Conservation (phyloP, 2,797 vertebrate genomes). For the Fistularia commersonii region DNA sequence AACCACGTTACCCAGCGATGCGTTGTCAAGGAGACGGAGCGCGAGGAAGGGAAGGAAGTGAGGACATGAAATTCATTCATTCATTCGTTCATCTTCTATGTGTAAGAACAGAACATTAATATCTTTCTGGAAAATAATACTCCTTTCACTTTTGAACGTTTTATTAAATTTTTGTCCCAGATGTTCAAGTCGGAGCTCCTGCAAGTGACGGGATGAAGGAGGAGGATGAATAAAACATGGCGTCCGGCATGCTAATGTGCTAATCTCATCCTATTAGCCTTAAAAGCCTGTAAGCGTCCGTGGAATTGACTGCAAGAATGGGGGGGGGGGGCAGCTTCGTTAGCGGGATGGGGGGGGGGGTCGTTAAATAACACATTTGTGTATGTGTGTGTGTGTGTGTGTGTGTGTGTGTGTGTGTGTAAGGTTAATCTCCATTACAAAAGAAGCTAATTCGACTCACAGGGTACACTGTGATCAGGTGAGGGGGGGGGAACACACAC, state of each 20-base stretch:
- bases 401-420: constrained; percentile 3
- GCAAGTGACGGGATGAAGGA: constrained; percentile 67
- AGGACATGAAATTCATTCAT: no score
- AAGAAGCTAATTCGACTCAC: constrained; percentile 43
- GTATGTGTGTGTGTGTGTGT: no score
- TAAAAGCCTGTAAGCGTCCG: constrained; percentile 61
- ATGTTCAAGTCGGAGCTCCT: constrained; percentile 58
- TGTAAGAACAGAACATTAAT: no score
- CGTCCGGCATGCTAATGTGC: constrained; percentile 72
- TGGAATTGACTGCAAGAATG: no score
- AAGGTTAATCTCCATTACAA: constrained; percentile 69
- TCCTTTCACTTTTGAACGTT: no score
- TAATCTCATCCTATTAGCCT: constrained; percentile 73
- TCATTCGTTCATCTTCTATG: no score
- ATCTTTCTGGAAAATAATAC: no score
- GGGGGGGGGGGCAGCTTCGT: no score
- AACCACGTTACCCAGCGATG: no score
- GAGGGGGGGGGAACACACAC: constrained; percentile 11
- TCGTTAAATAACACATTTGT: constrained; percentile 54
- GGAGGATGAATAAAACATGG: no score
- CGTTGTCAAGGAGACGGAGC: background rate
- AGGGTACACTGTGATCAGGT: constrained; percentile 17
- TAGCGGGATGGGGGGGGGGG: constrained; percentile 27
- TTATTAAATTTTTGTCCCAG: no score
- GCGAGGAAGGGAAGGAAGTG: constrained; percentile 1